Percentiles rank a stretch among this genome's conserved stretches.
These are phyloP conservation scores for Delia radicum DNA, from an alignment of 1,140 invertebrate genomes.

Conservation along the genomic window DNA sequence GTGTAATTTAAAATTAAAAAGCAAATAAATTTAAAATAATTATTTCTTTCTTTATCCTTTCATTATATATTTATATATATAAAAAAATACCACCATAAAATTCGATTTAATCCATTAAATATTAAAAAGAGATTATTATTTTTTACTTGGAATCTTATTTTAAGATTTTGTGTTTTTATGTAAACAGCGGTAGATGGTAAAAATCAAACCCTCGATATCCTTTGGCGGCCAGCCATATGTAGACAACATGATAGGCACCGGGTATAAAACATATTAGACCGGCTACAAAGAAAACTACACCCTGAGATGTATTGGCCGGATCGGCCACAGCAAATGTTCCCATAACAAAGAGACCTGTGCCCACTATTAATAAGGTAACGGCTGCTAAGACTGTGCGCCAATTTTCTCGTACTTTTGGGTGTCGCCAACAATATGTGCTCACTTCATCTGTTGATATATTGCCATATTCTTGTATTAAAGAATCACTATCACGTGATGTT, in stretches of 20 bases:
- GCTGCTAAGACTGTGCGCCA: slow-evolving; percentile 82
- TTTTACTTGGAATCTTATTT: background rate
- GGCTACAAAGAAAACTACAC: slow-evolving; percentile 77
- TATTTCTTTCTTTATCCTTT: background rate
- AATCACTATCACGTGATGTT: slow-evolving; percentile 76
- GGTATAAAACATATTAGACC: slow-evolving; percentile 79
- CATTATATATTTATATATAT: background rate
- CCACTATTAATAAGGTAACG: slow-evolving; percentile 72
- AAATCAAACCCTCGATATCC: slow-evolving; percentile 79
- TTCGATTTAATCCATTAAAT: background rate
- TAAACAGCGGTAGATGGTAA: slow-evolving; percentile 79
- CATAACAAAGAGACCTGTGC: slow-evolving; percentile 72
- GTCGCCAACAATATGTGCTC: slow-evolving; percentile 71
- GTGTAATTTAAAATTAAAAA: background rate
- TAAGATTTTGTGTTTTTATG: slow-evolving; percentile 57
- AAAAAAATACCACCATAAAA: background rate
- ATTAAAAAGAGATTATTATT: background rate
- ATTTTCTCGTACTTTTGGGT: slow-evolving; percentile 81
- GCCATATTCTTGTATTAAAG: slow-evolving; percentile 74
- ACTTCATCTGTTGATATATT: slow-evolving; percentile 62
- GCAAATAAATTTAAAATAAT: background rate
- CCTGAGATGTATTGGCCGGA: slow-evolving; percentile 71
- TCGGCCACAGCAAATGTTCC: slow-evolving; percentile 71
- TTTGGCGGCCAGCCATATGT: slow-evolving; percentile 79
- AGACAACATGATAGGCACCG: slow-evolving; percentile 80